Evolutionary conservation across 2,797 vertebrate species (phyloP).

Genomic region (Rhinichthys osculus): DNA sequence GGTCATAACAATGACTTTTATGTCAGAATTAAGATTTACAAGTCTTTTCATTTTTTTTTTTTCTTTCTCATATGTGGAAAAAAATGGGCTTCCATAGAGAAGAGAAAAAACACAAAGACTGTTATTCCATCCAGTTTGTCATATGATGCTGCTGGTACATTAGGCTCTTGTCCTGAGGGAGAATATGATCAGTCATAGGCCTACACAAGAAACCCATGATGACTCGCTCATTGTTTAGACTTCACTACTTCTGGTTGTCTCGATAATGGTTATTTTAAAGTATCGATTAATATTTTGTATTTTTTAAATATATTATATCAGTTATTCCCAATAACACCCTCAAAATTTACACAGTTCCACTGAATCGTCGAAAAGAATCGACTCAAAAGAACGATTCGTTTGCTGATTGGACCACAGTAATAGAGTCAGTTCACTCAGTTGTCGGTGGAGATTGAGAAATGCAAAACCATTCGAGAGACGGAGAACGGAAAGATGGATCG

Average conservation of each 20-base stretch:
- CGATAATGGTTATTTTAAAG: background rate
- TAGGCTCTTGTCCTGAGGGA: background rate
- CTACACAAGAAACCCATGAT: background rate
- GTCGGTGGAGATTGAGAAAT: background rate
- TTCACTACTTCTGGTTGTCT: background rate
- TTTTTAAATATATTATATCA: background rate
- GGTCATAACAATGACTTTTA: background rate
- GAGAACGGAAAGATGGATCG: background rate
- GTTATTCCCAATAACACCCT: background rate
- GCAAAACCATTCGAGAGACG: background rate
- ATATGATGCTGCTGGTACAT: background rate
- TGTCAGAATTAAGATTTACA: background rate
- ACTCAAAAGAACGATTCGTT: background rate
- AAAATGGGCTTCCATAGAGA: background rate
- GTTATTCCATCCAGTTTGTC: background rate
- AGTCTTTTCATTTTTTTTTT: background rate
- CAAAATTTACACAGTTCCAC: background rate
- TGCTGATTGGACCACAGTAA: background rate
- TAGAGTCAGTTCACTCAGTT: background rate
- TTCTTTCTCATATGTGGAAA: background rate
- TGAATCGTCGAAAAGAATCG: slow-evolving; percentile 9
- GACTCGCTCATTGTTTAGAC: background rate
- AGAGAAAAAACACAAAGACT: background rate
- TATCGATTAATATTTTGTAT: background rate
- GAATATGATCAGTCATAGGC: no score